phyloP scores from a whole-genome alignment of 2,888 invertebrate species.

The Eudemis profundana region DNA sequence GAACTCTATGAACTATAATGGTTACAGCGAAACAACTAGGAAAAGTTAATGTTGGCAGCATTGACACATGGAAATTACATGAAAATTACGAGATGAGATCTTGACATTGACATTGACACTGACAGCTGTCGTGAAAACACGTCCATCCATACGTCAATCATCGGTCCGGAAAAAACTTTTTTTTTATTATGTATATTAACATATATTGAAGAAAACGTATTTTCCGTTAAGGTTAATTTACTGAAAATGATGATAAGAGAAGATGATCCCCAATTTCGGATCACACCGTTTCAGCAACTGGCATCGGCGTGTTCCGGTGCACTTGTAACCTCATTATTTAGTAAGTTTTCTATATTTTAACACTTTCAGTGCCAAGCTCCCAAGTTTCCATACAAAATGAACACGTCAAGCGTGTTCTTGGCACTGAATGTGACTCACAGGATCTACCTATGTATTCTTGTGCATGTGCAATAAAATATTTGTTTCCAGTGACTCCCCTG shows the following conservation, averaged over 20 bases:
- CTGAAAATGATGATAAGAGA: conserved; percentile 72
- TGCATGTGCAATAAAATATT: background rate
- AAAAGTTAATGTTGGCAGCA: conserved; percentile 3
- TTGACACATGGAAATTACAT: background rate
- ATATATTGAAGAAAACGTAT: conserved; percentile 11
- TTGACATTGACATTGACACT: conserved; percentile 10
- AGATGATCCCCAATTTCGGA: conserved; percentile 92
- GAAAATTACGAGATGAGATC: too few relatives aligned
- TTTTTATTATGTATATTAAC: conserved; percentile 6
- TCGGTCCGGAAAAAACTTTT: conserved; percentile 21
- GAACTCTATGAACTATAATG: too few relatives aligned
- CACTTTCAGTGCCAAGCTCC: conserved; percentile 5
- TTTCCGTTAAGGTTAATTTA: background rate
- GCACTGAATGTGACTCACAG: too few relatives aligned
- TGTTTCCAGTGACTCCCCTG: conserved; percentile 95
- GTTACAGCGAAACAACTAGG: too few relatives aligned
- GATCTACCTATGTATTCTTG: too few relatives aligned
- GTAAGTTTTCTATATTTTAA: conserved; percentile 81
- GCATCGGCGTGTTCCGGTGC: conserved; percentile 95
- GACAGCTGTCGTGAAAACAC: conserved; percentile 10
- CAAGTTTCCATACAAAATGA: too few relatives aligned
- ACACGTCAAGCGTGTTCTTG: too few relatives aligned
- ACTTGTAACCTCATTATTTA: conserved; percentile 93
- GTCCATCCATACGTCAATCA: background rate
- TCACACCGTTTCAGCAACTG: conserved; percentile 93